Conservation (phyloP, 1,140 invertebrate genomes). For the Sycophila sp. region DNA sequence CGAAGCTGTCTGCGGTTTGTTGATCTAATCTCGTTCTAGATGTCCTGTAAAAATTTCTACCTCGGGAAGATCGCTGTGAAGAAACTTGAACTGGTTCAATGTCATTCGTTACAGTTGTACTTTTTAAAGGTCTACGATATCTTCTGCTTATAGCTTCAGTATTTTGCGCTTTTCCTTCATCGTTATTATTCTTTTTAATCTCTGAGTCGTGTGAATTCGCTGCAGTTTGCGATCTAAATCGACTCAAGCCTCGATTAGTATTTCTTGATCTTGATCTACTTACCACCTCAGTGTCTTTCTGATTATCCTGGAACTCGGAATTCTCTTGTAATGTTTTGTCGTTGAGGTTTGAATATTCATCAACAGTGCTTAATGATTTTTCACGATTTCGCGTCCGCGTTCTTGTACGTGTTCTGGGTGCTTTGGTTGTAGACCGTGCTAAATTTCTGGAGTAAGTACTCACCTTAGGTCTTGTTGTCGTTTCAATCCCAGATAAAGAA, state of each 20-base stretch:
- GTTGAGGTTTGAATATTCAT: slow-evolving; percentile 23
- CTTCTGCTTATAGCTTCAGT: slow-evolving; percentile 21
- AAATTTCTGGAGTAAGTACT: slow-evolving; percentile 61
- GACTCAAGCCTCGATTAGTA: slow-evolving; percentile 51
- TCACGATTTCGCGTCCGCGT: slow-evolving; percentile 48
- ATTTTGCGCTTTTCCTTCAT: slow-evolving; percentile 7
- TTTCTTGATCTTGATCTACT: slow-evolving; percentile 44
- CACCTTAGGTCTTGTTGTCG: slow-evolving; percentile 60
- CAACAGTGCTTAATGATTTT: slow-evolving; percentile 46
- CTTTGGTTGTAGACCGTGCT: slow-evolving; percentile 59
- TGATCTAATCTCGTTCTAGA: slow-evolving; percentile 33
- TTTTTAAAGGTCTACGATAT: slow-evolving; percentile 27
- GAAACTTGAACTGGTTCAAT: slow-evolving; percentile 47
- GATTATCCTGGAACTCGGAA: slow-evolving; percentile 33
- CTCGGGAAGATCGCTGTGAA: slow-evolving; percentile 31
- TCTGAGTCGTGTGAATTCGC: slow-evolving; percentile 22
- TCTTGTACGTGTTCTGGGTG: slow-evolving; percentile 43
- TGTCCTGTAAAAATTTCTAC: slow-evolving; percentile 29
- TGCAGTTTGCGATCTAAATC: slow-evolving; percentile 47
- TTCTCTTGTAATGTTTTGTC: slow-evolving; percentile 30
- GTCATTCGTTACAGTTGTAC: slow-evolving; percentile 28
- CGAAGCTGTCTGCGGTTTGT: slow-evolving; percentile 11
- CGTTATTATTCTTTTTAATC: slow-evolving; percentile 8
- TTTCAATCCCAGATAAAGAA: slow-evolving; percentile 49
- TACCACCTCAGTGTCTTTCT: slow-evolving; percentile 34